A percentile compares a stretch with the other conserved stretches of the same genome.
phyloP scores from a whole-genome alignment of 2,888 invertebrate species.

The Sesia bembeciformis region DNA sequence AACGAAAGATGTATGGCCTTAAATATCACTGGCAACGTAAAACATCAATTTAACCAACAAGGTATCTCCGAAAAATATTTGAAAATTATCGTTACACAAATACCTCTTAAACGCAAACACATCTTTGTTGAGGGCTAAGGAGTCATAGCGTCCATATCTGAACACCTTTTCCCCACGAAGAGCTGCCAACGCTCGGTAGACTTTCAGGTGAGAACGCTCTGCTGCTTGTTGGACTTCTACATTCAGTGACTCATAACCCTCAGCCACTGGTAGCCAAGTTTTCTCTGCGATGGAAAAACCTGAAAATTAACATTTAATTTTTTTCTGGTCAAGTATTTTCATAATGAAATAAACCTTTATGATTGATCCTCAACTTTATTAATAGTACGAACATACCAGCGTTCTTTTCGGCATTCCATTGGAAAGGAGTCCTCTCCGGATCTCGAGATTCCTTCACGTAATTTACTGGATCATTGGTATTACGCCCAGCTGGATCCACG shows the following conservation, averaged over 20 bases:
- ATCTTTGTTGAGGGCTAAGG: conserved; percentile 66
- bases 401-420: conserved; percentile 75
- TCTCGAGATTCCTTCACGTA: conserved; percentile 77
- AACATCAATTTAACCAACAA: too few species aligned
- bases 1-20: too few species aligned
- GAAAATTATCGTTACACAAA: not conserved
- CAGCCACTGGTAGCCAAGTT: conserved; percentile 81
- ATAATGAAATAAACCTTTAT: too few species aligned
- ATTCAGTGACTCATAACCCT: conserved; percentile 75
- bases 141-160: conserved; percentile 65
- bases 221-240: conserved; percentile 65
- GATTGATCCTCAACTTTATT: too few species aligned
- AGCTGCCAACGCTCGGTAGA: conserved; percentile 73
- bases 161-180: conserved; percentile 71
- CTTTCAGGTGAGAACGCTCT: conserved; percentile 72
- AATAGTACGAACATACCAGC: conserved; percentile 35
- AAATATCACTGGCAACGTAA: too few species aligned
- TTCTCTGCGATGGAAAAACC: conserved; percentile 75
- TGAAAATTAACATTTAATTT: conserved; percentile 10
- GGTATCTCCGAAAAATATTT: too few species aligned
- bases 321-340: too few species aligned
- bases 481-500: conserved; percentile 78
- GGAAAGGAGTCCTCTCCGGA: conserved; percentile 78
- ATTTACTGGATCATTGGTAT: conserved; percentile 77
- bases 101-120: conserved; percentile 75